Percentiles rank a stretch among this genome's conserved stretches.
Evolutionary conservation across 1,140 invertebrate species (phyloP).

Genomic region (Linepithema humile): DNA sequence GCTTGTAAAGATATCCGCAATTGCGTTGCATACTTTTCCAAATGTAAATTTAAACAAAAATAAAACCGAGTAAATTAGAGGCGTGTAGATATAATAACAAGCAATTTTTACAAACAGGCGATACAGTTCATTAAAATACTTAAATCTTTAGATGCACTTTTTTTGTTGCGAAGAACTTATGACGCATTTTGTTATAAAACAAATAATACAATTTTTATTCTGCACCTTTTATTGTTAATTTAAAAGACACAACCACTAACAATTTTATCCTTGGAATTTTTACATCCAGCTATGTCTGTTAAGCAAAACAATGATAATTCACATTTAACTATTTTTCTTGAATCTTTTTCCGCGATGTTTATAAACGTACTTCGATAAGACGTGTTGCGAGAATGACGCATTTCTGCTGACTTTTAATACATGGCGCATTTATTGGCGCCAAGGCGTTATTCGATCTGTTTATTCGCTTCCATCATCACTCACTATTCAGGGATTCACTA

Average conservation of each 20-base stretch:
- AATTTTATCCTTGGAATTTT: no score
- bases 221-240: no score
- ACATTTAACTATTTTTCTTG: not conserved
- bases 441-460: slow-evolving; percentile 3
- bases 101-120: no score
- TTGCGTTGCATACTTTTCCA: not conserved
- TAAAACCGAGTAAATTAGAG: not conserved
- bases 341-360: not conserved
- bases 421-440: not conserved
- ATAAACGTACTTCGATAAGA: not conserved
- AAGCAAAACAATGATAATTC: not conserved
- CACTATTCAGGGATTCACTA: not conserved
- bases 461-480: slow-evolving; percentile 11
- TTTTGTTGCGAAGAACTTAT: no score
- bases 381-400: not conserved
- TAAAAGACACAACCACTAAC: no score
- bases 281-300: no score
- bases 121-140: no score
- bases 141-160: no score
- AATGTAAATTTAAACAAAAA: not conserved
- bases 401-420: not conserved
- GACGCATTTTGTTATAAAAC: no score
- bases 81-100: no score
- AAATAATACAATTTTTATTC: no score
- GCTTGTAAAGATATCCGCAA: not conserved